Base-by-base conservation (phyloP, 1,140 invertebrate species). In the Drosophila gunungcola region DNA sequence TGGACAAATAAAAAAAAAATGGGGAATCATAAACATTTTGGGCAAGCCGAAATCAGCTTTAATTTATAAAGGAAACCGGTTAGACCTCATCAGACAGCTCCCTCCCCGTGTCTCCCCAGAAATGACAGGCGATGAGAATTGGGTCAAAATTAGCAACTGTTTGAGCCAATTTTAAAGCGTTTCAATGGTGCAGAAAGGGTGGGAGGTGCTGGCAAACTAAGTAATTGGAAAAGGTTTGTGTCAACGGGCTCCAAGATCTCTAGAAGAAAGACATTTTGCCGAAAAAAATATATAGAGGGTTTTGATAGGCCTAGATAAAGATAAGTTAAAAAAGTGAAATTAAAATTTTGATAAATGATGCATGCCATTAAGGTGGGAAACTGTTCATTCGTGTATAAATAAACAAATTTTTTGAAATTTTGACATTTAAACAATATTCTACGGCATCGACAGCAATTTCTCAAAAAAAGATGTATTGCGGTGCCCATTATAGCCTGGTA, bases 81-180 rank as follows among this genome's bases (percentile, higher is more conserved):
- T 63, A 39, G 41, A 53, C 36, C 45, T 39, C 39, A 34, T 39
- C 36, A 64, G 48, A 21, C 45, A 39, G 36, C 36, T 56, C 42
- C 36, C 21, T 54, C 34, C 29, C 29, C 58, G 11, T n/a, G 10
- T 36, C 16, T 10, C 41, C 48, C 10, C 60, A 42, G 5, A 60
- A 53, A 29, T 27, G 67, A 78, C 68, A 65, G 36, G 1, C 16
- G 53, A 46, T 86, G 83, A 86, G 83, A 86, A 86, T 78, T 73
- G 67, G 83, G 83, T 88, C 83, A 39, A 79, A 88, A 86, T 86
- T 88, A 86, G 83, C 83, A 78, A 88, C 54, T 82, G 51, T 64
- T 78, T 65, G 70, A 70, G 41, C 46, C 62, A 46, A 78, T 70
- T 68, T 70, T 70, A 69, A 72, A 82, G 53, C 67, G 75, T 64